A percentile compares a stretch with the other conserved stretches of the same genome.
Evolutionary conservation across 2,888 invertebrate species (phyloP).

Genomic region (Gymnosoma rotundatum): DNA sequence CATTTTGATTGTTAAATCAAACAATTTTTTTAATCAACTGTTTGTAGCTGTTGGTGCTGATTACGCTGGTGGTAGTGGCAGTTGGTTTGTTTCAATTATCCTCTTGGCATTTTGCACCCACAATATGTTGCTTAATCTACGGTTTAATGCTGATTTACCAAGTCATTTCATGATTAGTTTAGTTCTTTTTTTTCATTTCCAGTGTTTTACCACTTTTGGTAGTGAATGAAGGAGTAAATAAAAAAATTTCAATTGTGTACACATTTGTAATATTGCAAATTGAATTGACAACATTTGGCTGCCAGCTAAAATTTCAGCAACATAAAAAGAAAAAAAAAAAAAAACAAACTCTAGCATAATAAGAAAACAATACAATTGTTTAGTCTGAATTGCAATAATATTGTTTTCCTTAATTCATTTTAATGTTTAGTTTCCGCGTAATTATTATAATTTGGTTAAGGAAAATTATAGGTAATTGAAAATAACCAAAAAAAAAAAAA

Average conservation of each 20-base stretch:
- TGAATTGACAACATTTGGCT: conserved; percentile 70
- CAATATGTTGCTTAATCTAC: conserved; percentile 68
- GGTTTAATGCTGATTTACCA: conserved; percentile 67
- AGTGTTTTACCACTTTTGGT: conserved; percentile 16
- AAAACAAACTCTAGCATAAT: conserved; percentile 2
- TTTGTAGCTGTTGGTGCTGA: conserved; percentile 15
- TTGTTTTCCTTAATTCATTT: conserved; percentile 48
- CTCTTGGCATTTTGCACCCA: conserved; percentile 70
- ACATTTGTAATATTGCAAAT: conserved; percentile 68
- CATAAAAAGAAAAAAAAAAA: conserved; percentile 15
- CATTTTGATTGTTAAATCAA: not conserved
- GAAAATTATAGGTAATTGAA: conserved; percentile 67
- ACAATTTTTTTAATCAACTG: conserved; percentile 61
- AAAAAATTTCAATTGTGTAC: conserved; percentile 53
- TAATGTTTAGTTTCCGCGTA: conserved; percentile 69
- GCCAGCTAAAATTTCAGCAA: conserved; percentile 59
- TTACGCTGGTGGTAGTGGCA: conserved; percentile 30
- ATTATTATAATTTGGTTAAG: conserved; percentile 67
- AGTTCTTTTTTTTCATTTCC: not conserved
- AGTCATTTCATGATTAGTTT: conserved; percentile 63
- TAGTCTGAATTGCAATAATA: conserved; percentile 55
- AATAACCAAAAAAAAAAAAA: conserved; percentile 49
- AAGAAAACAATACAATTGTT: conserved; percentile 47
- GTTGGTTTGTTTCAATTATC: conserved; percentile 65
- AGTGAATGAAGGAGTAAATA: conserved; percentile 40